Evolutionary conservation across 2,888 invertebrate genomes (phyloP).

Genomic region (Craniophora ligustri): DNA sequence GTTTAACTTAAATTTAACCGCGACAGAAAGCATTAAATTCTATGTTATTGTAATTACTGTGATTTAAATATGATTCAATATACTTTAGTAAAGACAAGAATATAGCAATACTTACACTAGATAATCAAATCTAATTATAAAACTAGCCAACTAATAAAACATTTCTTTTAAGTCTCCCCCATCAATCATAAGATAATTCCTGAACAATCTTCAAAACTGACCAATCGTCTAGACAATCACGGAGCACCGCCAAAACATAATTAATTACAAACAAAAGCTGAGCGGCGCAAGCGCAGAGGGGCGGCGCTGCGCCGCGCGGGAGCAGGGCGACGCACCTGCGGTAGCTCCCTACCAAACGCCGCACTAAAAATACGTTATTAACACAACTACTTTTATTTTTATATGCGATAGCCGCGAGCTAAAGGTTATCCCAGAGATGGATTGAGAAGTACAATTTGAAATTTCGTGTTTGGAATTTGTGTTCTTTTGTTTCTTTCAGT

Average conservation of each 20-base stretch:
- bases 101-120: no score
- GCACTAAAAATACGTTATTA: conserved; percentile 84
- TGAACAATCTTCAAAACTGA: conserved; percentile 28
- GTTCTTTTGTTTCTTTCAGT: no score
- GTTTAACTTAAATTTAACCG: no score
- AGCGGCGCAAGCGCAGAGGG: conserved; percentile 50
- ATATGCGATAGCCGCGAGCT: conserved; percentile 84
- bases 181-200: conserved; percentile 37
- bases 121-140: no score
- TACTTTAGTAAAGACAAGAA: conserved; percentile 21
- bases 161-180: conserved; percentile 40
- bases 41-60: background rate
- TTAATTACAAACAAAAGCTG: conserved; percentile 50
- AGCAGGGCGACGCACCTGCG: conserved; percentile 73
- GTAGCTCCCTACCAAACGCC: conserved; percentile 75
- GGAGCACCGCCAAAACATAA: conserved; percentile 48
- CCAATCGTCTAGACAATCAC: conserved; percentile 49
- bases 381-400: conserved; percentile 86
- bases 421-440: conserved; percentile 83
- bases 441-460: conserved; percentile 39
- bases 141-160: conserved; percentile 18
- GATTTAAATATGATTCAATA: conserved; percentile 13
- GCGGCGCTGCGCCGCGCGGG: conserved; percentile 61
- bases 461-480: conserved; percentile 12
- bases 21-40: background rate